A percentile compares a stretch with the other conserved stretches of the same genome.
Evolutionary conservation across 2,888 invertebrate species (phyloP).

Genomic region (Hartigia nigra): DNA sequence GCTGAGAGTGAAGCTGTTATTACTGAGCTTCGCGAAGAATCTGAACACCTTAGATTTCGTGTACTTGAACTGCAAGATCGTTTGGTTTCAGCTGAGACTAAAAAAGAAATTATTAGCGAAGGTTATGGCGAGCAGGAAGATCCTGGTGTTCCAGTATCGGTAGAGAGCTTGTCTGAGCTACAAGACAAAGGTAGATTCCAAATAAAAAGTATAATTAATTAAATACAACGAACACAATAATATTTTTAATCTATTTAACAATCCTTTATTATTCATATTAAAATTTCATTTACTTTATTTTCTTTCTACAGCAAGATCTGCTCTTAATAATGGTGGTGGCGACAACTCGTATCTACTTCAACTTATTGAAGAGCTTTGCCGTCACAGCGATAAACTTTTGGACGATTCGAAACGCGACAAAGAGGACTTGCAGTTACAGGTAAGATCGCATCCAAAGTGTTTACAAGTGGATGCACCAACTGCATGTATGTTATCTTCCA

Average conservation of each 20-base stretch:
- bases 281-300: slow-evolving; percentile 1
- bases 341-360: slow-evolving; percentile 67
- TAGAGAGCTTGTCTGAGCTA: slow-evolving; percentile 56
- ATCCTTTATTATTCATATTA: not conserved
- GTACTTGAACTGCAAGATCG: slow-evolving; percentile 70
- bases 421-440: slow-evolving; percentile 82
- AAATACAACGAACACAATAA: not conserved
- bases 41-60: slow-evolving; percentile 70
- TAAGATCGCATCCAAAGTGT: slow-evolving; percentile 56
- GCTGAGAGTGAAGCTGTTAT: slow-evolving; percentile 70
- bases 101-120: slow-evolving; percentile 69
- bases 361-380: slow-evolving; percentile 73
- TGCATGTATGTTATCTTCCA: slow-evolving; percentile 35
- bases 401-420: slow-evolving; percentile 76
- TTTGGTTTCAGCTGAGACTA: slow-evolving; percentile 63
- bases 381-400: slow-evolving; percentile 71
- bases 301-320: slow-evolving; percentile 60
- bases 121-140: slow-evolving; percentile 67
- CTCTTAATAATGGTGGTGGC: slow-evolving; percentile 65
- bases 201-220: not conserved
- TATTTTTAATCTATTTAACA: not conserved
- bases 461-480: slow-evolving; percentile 20
- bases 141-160: slow-evolving; percentile 41
- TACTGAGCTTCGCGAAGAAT: slow-evolving; percentile 65
- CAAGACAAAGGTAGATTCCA: slow-evolving; percentile 57